phyloP scores from a whole-genome alignment of 2,113 vertebrate genomes.

The Opisthocomus hoazin region DNA sequence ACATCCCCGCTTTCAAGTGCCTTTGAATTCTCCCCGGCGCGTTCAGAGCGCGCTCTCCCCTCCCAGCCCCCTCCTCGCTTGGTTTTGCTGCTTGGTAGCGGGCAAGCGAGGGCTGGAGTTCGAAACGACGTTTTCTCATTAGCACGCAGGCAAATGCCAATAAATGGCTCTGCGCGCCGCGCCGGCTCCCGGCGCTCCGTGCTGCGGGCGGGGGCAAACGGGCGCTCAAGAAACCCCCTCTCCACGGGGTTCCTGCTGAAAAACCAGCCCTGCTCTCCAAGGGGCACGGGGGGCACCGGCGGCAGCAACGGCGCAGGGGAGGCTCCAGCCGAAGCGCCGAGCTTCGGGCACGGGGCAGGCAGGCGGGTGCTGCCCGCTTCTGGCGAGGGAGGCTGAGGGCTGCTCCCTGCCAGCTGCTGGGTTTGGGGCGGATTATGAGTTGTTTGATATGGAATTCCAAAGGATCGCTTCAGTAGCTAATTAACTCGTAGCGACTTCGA shows the following conservation, averaged over 20 bases:
- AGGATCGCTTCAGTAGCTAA: slow-evolving; percentile 55
- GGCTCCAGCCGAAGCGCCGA: too few relatives aligned
- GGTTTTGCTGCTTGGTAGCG: not conserved
- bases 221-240: rapidly evolving
- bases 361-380: too few relatives aligned
- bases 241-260: too few relatives aligned
- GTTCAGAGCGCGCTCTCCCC: slow-evolving; percentile 2
- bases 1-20: slow-evolving; percentile 34
- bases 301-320: too few relatives aligned
- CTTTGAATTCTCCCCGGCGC: slow-evolving; percentile 44
- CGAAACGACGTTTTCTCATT: not conserved
- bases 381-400: not conserved
- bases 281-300: rapidly evolving
- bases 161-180: not conserved
- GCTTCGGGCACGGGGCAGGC: too few relatives aligned
- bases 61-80: not conserved
- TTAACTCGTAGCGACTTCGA: slow-evolving; percentile 31
- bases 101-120: slow-evolving; percentile 22
- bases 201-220: rapidly evolving
- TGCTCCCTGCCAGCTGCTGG: not conserved
- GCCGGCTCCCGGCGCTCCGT: rapidly evolving
- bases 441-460: slow-evolving; percentile 53
- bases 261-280: not conserved
- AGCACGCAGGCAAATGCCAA: not conserved
- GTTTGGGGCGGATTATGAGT: not conserved